Base-by-base conservation (phyloP, 1,140 invertebrate species). In the Lineus longissimus region DNA sequence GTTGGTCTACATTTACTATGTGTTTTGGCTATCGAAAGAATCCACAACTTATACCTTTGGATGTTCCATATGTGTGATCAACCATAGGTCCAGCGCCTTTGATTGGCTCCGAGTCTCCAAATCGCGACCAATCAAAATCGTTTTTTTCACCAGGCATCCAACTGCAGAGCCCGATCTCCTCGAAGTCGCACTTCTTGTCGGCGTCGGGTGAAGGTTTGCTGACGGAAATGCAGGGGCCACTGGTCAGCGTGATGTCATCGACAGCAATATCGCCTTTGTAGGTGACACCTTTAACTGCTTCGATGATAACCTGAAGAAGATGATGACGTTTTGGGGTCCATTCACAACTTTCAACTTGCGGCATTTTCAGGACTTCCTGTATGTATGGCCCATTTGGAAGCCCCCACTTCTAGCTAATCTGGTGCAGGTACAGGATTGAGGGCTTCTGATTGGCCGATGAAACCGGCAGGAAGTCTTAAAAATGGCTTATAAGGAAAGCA, bases 181-280 rank as follows among this genome's bases (percentile, higher is more conserved):
- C 59, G 47, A 15, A 60, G 64, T 27, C 25, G 27, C 59, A 59
- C 4, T 22, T n/a, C 19, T 11, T 11, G 2, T 6, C 7, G 2
- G 29, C 6, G 7, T 57, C 17, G 2, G 30, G 55, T 57, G n/a
- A 30, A 23, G 29, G 55, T 11, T 11, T 7, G 11, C 6, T 2
- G 6, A n/a, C 17, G 25, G 29, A n/a, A 9, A 4, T 22, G 33
- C 58, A 60, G 33, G 19, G 4, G 33, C 58, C 58, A 2, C 7
- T 43, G 2, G 9, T 31, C 7, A 60, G 7, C 19, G 13, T 43
- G 9, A 89, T 83, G 60, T 88, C 88, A 72, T 89, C 88, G 13
- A 89, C 83, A 7, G 87, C 88, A 70, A 89, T 88, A 65, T 89
- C 87, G 6, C 88, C 88, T 69, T 88, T 77, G 43, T 83, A 85